Evolutionary conservation across 2,888 invertebrate genomes (phyloP).

Genomic region (Sycophila texana): DNA sequence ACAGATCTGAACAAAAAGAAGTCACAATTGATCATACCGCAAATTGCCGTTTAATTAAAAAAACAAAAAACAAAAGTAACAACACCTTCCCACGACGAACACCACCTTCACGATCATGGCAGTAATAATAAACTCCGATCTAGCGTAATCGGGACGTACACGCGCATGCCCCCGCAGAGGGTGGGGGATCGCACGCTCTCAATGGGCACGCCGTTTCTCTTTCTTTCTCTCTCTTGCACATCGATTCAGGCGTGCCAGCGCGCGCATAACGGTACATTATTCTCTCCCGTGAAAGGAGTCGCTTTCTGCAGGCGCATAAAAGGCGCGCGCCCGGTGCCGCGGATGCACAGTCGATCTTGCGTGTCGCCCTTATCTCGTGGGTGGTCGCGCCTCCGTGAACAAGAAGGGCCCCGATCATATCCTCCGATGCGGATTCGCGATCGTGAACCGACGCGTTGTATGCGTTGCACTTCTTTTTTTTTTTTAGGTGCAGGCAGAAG

Average conservation of each 20-base stretch:
- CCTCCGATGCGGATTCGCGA: too few relatives aligned
- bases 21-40: too few relatives aligned
- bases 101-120: too few relatives aligned
- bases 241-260: conserved; percentile 1
- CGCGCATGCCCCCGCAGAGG: neutral
- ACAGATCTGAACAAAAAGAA: too few relatives aligned
- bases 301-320: conserved; percentile 31
- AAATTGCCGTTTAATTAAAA: too few relatives aligned
- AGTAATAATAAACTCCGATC: too few relatives aligned
- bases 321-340: conserved; percentile 3
- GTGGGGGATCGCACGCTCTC: neutral
- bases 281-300: conserved; percentile 48
- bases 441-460: too few relatives aligned
- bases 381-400: conserved; percentile 2
- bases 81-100: too few relatives aligned
- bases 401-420: too few relatives aligned
- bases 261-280: conserved; percentile 49
- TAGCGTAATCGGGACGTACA: neutral
- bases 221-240: neutral
- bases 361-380: conserved; percentile 3
- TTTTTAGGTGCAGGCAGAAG: too few relatives aligned
- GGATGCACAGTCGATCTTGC: neutral
- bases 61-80: too few relatives aligned
- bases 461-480: neutral
- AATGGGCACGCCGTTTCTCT: conserved; percentile 11